Evolutionary conservation across 64 coral and sea anemone species (phyloP), one percentile per base, ranked within the genome.

Genomic region (Actinia tenebrosa): DNA sequence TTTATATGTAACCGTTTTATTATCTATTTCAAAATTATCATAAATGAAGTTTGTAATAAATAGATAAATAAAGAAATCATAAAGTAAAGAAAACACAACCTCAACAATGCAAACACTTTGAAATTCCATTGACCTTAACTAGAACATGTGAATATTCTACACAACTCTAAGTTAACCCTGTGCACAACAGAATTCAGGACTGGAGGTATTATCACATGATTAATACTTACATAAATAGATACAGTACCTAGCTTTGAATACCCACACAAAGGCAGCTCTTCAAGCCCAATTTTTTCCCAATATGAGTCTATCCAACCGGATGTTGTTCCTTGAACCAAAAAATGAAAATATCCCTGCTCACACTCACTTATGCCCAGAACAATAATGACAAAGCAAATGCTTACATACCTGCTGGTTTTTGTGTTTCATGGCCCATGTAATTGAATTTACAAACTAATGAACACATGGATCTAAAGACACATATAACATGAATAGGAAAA

Each of bases 401-500:
- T 58, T 66, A 22, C 22, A 66, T 82, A 98, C 95, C 95, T 94
- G 86, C 53, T 52, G 80, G 83, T 55, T 84, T 80, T 59, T 95
- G 96, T 86, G 92, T 92, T 46, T 68, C 56, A 62, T 98, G 92
- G 8, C 92, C 96, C 90, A 95, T 90, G 77, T 92, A 98, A 86
- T 98, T 98, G 58, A 98, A 98, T 77, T 98, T 98, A 56, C 92
- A 95, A 13, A 98, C 92, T 80, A 94, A n/a, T 60, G 96, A 98
- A 55, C 96, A 95, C 55, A 89, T 89, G 23, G 95, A 98, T 84
- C 95, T 98, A 53, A 71, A 42, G 30, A 71, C 17, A 42, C 44
- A 43, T 15, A 6, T 26, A 62, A 17, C 14, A 37, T 37, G 30
- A 37, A 37, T 37, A 37, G 30, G 30, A 37, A 37, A 37, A 37